A percentile compares a stretch with the other conserved stretches of the same genome.
These are phyloP conservation scores for Etheostoma spectabile DNA, from an alignment of 2,113 vertebrate genomes.

Conservation along the genomic window DNA sequence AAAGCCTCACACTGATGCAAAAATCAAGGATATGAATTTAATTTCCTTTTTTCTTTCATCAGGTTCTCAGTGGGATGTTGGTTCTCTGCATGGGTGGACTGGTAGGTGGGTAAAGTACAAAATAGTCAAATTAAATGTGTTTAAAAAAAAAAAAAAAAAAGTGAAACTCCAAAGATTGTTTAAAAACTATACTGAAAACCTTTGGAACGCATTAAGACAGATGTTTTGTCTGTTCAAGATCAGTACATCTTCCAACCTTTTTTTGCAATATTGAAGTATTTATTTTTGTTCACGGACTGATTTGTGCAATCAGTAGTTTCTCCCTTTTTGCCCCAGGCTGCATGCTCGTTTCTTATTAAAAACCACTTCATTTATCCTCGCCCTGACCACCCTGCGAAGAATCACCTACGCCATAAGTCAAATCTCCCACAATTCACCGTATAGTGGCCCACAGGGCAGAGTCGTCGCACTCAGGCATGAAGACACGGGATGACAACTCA, in stretches of 20 bases:
- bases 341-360: constrained; percentile 35
- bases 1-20: constrained; percentile 26
- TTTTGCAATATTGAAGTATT: neutral
- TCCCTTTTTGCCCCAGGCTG: neutral
- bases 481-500: constrained; percentile 63
- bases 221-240: neutral
- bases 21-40: neutral
- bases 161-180: too few species aligned
- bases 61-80: constrained; percentile 25
- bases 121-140: neutral
- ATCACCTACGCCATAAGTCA: constrained; percentile 17
- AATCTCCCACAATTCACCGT: constrained; percentile 21
- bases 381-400: neutral
- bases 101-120: neutral
- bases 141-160: neutral
- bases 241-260: neutral
- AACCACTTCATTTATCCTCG: neutral
- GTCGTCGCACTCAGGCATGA: constrained; percentile 62
- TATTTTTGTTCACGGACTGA: neutral
- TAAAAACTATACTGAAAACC: neutral
- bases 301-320: neutral
- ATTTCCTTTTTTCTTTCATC: neutral
- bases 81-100: neutral
- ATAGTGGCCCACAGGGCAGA: constrained; percentile 21
- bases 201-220: neutral